A percentile compares a stretch with the other conserved stretches of the same genome.
These are phyloP conservation scores for Pelochelys cantorii DNA, from an alignment of 2,797 vertebrate genomes.

Conservation along the genomic window DNA sequence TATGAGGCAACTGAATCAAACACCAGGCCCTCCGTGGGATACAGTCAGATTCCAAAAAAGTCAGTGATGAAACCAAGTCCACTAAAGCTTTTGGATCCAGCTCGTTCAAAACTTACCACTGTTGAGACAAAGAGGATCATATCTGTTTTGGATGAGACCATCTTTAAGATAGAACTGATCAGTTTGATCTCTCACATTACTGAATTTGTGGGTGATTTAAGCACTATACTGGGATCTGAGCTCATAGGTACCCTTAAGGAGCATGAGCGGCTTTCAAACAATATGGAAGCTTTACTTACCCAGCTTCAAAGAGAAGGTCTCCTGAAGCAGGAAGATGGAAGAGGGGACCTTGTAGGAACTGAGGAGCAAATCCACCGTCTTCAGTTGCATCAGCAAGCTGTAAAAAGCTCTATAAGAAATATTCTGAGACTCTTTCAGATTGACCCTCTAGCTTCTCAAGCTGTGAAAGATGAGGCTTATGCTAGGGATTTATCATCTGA, in stretches of 20 bases:
- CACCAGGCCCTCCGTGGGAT: not conserved
- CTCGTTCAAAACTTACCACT: slow-evolving; percentile 73
- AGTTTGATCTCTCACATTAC: slow-evolving; percentile 75
- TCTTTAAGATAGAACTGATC: slow-evolving; percentile 82
- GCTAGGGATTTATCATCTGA: slow-evolving; percentile 19
- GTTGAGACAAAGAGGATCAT: slow-evolving; percentile 82
- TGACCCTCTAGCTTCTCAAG: slow-evolving; percentile 52
- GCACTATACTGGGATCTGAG: slow-evolving; percentile 54
- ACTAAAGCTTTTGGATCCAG: slow-evolving; percentile 49
- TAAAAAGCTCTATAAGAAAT: slow-evolving; percentile 81
- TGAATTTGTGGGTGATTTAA: slow-evolving; percentile 10
- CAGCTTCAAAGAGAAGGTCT: not conserved
- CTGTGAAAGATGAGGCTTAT: slow-evolving; percentile 54
- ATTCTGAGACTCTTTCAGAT: slow-evolving; percentile 79
- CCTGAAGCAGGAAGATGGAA: not conserved
- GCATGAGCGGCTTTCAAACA: slow-evolving; percentile 74
- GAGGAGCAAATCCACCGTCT: not conserved
- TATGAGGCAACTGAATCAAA: not conserved
- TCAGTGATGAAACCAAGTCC: not conserved
- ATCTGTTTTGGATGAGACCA: slow-evolving; percentile 83
- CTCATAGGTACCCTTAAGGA: slow-evolving; percentile 65
- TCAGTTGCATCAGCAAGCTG: slow-evolving; percentile 40
- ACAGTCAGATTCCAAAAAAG: not conserved
- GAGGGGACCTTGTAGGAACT: fast-evolving
- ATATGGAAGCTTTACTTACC: slow-evolving; percentile 41